A percentile compares a stretch with the other conserved stretches of the same genome.
Conservation (phyloP, 1,140 invertebrate species). For the Pachypsylla venusta region DNA sequence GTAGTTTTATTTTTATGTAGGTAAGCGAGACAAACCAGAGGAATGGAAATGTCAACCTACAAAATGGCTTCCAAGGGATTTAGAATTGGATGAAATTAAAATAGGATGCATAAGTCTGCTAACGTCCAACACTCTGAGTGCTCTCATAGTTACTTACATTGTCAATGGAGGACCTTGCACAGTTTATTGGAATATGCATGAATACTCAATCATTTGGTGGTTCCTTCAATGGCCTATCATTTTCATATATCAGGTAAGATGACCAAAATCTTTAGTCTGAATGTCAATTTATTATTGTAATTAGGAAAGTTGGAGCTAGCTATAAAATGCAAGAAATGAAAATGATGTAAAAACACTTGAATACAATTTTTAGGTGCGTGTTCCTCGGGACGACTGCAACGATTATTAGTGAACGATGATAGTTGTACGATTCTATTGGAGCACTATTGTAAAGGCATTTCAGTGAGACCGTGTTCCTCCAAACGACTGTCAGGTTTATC, state of each 20-base stretch:
- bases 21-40: constrained; percentile 37
- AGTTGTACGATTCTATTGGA: no score
- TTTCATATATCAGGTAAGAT: constrained; percentile 42
- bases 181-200: constrained; percentile 44
- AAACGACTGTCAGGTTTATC: no score
- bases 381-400: no score
- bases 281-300: no score
- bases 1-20: constrained; percentile 54
- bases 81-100: constrained; percentile 51
- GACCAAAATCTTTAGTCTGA: no score
- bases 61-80: constrained; percentile 45
- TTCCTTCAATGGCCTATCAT: constrained; percentile 45
- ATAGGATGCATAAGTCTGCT: constrained; percentile 42
- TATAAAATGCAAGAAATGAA: no score
- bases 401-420: no score
- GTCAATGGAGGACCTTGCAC: constrained; percentile 45
- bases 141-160: constrained; percentile 45
- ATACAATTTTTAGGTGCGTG: no score
- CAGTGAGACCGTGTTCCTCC: no score
- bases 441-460: no score
- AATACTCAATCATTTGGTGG: constrained; percentile 48
- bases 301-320: no score
- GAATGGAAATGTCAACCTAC: constrained; percentile 61
- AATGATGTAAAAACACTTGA: no score
- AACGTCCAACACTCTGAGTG: constrained; percentile 37